phyloP scores from a whole-genome alignment of 2,113 vertebrate genomes.

The Pterocles burchelli region DNA sequence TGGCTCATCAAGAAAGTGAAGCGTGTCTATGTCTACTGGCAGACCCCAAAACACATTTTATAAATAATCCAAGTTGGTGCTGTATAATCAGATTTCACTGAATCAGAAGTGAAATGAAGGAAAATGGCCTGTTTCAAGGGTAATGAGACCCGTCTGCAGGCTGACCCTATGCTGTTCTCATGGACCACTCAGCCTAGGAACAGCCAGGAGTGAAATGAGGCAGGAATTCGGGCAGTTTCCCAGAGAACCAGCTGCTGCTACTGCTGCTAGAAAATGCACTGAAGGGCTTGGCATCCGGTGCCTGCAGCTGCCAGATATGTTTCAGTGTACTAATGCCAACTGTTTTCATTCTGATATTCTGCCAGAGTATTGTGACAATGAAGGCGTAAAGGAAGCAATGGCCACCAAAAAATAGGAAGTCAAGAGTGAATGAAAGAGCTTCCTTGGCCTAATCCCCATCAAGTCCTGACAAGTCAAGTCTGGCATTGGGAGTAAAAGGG shows the following conservation, averaged over 20 bases:
- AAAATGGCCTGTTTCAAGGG: not conserved
- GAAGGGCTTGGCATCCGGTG: not conserved
- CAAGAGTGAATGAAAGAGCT: not conserved
- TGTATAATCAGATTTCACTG: not conserved
- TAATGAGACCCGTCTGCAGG: not conserved
- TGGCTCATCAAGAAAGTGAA: not conserved
- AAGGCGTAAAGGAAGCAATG: not conserved
- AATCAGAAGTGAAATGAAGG: not conserved
- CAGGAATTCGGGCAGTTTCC: not conserved
- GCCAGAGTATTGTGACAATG: not conserved
- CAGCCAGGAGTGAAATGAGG: not conserved
- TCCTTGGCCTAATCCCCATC: not conserved
- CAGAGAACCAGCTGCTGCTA: not conserved
- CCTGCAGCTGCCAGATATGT: not conserved
- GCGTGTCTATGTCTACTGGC: not conserved
- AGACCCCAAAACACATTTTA: not conserved
- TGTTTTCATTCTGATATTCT: not conserved
- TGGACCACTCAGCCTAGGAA: not conserved
- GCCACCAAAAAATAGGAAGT: not conserved
- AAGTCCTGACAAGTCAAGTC: not conserved
- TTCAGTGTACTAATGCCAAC: not conserved
- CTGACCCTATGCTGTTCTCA: not conserved
- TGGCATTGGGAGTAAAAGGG: not conserved
- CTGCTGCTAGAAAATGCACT: not conserved
- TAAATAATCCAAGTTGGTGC: not conserved